Base-by-base conservation (phyloP, 2,797 vertebrate genomes). In the Mormyrops boulengeri region DNA sequence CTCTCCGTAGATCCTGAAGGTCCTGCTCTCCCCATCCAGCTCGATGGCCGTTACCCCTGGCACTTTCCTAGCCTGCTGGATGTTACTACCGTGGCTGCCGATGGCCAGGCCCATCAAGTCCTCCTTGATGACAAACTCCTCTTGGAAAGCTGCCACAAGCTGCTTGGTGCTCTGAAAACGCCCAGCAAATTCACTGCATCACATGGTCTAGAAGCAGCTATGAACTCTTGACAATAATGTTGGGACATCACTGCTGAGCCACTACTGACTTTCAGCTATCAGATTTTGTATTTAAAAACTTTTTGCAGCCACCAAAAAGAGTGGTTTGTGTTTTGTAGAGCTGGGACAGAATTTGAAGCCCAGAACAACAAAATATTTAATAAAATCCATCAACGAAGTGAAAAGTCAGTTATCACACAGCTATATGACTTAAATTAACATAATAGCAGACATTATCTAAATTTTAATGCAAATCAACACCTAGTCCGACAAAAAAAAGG, bases 1-100 rank as follows among this genome's bases (percentile, higher is more conserved):
- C 97, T 99, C 98, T 94, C 98, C 98, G 5, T 99, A 99, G 95
- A 99, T 99, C 95, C 99, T 98, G 95, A 99, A 99, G 93, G 98
- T 99, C 94, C 98, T 99, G 14, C 98, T 99, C 91, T 99, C 98
- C 94, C 99, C 98, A 86, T 99, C 98, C 91, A 99, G 95, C 92
- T 99, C 98, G 88, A 99, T 99, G 92, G 98, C 98, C 88, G 98
- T 99, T 92, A 99, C 98, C 26, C 98, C 98, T 1, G 98, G 97
- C 90, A 99, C 98, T 94, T 99, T 99, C 53, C 98, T 96, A n/a
- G 98, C 98, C 94, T 99, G 98, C 90, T 99, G 98, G 93, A 99
- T 99, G 94, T 99, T 99, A 92, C 97, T 98, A 86, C 98, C 98
- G 0, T 99, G 98, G 92, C 98, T 99, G 92, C 98, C 98, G 88